Conservation (phyloP, 2,797 vertebrate species). For the Rhinichthys osculus region DNA sequence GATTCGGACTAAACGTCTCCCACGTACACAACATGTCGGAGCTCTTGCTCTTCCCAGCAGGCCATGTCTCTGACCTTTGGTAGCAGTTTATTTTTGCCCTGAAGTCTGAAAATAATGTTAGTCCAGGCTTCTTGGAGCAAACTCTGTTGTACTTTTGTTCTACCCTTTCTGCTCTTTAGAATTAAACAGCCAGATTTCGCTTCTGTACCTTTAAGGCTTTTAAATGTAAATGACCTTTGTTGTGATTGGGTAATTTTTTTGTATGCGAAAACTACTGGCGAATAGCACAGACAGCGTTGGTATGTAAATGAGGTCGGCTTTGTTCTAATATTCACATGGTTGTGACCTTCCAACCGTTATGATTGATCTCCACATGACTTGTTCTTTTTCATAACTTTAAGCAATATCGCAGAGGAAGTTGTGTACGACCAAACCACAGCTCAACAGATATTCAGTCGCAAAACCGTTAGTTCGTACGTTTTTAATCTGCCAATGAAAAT, state of each 20-base stretch:
- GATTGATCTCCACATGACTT: neutral
- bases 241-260: neutral
- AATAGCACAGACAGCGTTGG: neutral
- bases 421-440: neutral
- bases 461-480: neutral
- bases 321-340: neutral
- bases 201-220: neutral
- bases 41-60: neutral
- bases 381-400: neutral
- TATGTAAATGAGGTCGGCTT: neutral
- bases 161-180: neutral
- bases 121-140: neutral
- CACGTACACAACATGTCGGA: neutral
- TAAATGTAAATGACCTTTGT: neutral
- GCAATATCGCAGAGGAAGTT: no score
- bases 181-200: neutral
- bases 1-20: neutral
- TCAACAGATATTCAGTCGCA: neutral
- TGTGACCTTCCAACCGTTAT: neutral
- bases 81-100: constrained; percentile 7
- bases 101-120: neutral
- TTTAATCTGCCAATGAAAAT: neutral
- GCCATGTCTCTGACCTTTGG: neutral
- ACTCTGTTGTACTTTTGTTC: neutral
- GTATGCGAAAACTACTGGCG: neutral